Evolutionary conservation across 2,888 invertebrate species (phyloP).

Genomic region (Hemithea aestivaria): DNA sequence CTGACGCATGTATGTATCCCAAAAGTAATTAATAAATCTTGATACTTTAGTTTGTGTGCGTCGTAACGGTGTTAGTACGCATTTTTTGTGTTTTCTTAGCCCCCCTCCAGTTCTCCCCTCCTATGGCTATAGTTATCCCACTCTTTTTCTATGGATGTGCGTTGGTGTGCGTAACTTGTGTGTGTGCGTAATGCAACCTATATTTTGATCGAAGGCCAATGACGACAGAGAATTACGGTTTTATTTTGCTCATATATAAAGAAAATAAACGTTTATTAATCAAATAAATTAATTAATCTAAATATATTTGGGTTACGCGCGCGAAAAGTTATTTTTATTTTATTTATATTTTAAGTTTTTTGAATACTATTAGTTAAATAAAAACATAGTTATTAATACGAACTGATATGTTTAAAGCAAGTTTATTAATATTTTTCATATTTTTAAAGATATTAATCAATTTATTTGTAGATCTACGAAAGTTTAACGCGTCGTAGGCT

Average conservation of each 20-base stretch:
- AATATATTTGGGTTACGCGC: no score
- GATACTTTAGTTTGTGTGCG: constrained; percentile 49
- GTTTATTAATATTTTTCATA: background rate
- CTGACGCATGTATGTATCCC: constrained; percentile 74
- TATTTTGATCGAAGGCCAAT: constrained; percentile 76
- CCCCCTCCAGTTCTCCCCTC: constrained; percentile 62
- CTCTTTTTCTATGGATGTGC: constrained; percentile 69
- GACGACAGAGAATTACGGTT: constrained; percentile 31
- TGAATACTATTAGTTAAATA: no score
- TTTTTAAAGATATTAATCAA: constrained; percentile 11
- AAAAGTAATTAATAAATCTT: constrained; percentile 46
- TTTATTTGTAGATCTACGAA: constrained; percentile 31
- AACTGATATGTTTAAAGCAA: no score
- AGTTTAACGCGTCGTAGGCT: constrained; percentile 60
- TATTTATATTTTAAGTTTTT: no score
- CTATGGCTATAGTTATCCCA: constrained; percentile 68
- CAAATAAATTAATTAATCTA: no score
- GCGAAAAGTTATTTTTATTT: no score
- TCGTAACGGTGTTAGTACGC: constrained; percentile 57
- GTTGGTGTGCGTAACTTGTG: constrained; percentile 48
- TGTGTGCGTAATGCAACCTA: constrained; percentile 73
- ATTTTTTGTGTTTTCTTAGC: constrained; percentile 71
- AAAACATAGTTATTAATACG: no score
- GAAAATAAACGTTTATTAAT: no score
- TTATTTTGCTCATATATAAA: background rate